Evolutionary conservation across 2,888 invertebrate species (phyloP), one percentile per base, ranked within the genome.

Genomic region (Drosophila ezoana): DNA sequence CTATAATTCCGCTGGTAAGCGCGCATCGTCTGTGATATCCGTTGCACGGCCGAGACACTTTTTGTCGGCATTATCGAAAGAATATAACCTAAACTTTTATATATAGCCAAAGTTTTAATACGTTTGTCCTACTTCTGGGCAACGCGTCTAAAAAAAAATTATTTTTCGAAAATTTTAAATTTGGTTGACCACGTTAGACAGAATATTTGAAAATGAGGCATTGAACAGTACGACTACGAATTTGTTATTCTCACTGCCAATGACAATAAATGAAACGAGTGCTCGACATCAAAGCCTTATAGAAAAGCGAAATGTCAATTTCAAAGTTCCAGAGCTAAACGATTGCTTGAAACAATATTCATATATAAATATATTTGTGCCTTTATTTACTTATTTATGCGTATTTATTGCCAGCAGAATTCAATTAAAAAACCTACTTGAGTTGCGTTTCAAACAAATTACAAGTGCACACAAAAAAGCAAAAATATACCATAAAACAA

Each of bases 401-500:
- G 53, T 62, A 63, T 73, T 70, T 67, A 54, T 65, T 70, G 64
- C 54, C 38, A 53, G 23, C 60, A 63, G 45, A 86, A 83, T 83
- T 83, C 84, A 88, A 86, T 86, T 81, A 69, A 64, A 8, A 78
- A 74, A 56, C 71, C 78, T 63, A 56, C 69, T 76, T 69, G 61
- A 62, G 41, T 8, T 40, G 56, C 53, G 16, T 38, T 44, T 44
- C 47, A 18, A 43, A 44, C 48, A 60, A 76, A 82, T 61, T 81
- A 73, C 61, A 48, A 37, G 43, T 23, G 45, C 18, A 79, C 54
- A 65, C 49, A 79, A 53, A 44, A 62, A 62, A 65, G 43, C 40
- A 37, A 63, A 62, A 66, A 64, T 57, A 37, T 23, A 0, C 23
- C 38, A 41, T 49, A 67, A 73, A 74, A 69, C 79, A 69, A 73